Evolutionary conservation across 2,797 vertebrate species (phyloP).

Genomic region (Philypnodon macrostomus): DNA sequence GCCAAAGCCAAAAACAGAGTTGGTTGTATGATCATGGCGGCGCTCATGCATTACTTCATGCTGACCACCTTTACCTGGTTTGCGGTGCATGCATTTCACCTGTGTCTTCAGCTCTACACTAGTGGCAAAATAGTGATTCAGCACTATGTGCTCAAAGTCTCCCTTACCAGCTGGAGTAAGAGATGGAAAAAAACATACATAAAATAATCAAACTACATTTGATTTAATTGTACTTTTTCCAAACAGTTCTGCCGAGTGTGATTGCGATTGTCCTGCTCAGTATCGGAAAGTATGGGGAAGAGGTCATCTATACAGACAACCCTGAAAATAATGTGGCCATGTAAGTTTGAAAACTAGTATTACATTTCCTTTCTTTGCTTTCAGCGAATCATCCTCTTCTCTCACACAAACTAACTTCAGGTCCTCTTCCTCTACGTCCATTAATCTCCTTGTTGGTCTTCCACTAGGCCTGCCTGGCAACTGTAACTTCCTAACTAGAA

Average conservation of each 20-base stretch:
- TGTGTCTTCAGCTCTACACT: constrained; percentile 60
- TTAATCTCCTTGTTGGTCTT: too few species aligned
- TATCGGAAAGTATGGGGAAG: constrained; percentile 55
- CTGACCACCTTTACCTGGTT: constrained; percentile 75
- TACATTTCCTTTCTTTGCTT: too few species aligned
- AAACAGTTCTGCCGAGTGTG: constrained; percentile 55
- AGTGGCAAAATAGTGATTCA: constrained; percentile 23
- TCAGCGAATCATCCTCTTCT: too few species aligned
- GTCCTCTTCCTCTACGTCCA: too few species aligned
- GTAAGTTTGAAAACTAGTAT: constrained; percentile 38
- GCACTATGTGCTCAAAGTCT: constrained; percentile 62
- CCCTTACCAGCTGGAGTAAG: constrained; percentile 64
- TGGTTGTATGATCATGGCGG: constrained; percentile 60
- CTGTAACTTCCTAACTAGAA: too few species aligned
- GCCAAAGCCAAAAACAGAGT: background rate
- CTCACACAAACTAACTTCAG: too few species aligned
- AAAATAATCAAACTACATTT: background rate
- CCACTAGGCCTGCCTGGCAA: too few species aligned
- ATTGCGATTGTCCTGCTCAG: constrained; percentile 32
- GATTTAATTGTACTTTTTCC: background rate
- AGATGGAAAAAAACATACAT: background rate
- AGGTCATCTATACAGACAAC: constrained; percentile 30
- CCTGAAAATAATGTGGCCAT: constrained; percentile 23
- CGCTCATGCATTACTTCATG: constrained; percentile 71
- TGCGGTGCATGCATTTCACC: constrained; percentile 64